Evolutionary conservation across 37 sponge, comb jelly and placozoan species (phyloP).

Genomic region (Beroe forskalii): DNA sequence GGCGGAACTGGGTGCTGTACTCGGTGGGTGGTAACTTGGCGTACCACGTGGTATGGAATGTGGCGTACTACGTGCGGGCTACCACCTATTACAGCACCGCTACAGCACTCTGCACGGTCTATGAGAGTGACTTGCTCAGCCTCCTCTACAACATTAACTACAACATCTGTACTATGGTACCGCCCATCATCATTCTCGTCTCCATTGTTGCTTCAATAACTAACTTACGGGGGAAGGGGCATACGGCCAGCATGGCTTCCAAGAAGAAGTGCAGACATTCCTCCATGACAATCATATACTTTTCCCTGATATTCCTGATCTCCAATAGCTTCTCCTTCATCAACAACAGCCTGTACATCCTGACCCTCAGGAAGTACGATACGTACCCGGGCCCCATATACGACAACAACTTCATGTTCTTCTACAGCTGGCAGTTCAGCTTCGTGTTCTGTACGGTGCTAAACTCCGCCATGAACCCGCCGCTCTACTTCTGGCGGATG

Average conservation of each 20-base stretch:
- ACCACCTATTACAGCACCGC: slow-evolving; percentile 29
- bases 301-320: neutral
- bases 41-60: neutral
- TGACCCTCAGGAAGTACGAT: neutral
- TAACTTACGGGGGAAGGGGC: neutral
- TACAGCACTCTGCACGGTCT: neutral
- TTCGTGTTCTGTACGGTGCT: slow-evolving; percentile 9
- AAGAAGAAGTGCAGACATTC: neutral
- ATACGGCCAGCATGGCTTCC: neutral
- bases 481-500: neutral
- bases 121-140: neutral
- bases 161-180: neutral
- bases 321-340: neutral
- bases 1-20: neutral
- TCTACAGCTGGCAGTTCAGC: slow-evolving; percentile 40
- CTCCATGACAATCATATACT: slow-evolving; percentile 15
- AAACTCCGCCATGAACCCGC: slow-evolving; percentile 12
- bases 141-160: neutral
- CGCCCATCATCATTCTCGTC: neutral
- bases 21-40: neutral
- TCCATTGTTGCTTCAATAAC: neutral
- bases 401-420: slow-evolving; percentile 32
- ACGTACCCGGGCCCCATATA: slow-evolving; percentile 26
- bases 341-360: slow-evolving; percentile 1
- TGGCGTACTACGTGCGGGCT: neutral